Conservation (phyloP, 2,888 invertebrate species). For the Octodonta nipae region DNA sequence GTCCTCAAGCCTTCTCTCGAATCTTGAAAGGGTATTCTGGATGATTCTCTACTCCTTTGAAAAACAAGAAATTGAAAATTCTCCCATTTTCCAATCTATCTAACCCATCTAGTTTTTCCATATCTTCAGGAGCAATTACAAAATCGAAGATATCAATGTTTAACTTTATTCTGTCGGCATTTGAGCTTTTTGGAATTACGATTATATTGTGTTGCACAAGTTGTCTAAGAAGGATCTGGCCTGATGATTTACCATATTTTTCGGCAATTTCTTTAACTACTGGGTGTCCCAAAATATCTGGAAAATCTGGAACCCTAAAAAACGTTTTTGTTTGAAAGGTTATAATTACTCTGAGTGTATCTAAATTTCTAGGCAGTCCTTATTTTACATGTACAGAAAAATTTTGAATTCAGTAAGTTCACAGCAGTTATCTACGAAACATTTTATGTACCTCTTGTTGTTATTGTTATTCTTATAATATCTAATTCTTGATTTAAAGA, state of each 20-base stretch:
- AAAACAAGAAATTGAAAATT: slow-evolving; percentile 54
- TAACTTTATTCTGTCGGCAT: slow-evolving; percentile 51
- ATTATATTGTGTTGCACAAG: slow-evolving; percentile 52
- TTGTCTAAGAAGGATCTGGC: slow-evolving; percentile 59
- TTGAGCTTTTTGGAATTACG: slow-evolving; percentile 69
- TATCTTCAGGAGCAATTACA: slow-evolving; percentile 42
- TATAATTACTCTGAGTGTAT: too few relatives aligned
- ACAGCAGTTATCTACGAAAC: too few relatives aligned
- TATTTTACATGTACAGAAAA: too few relatives aligned
- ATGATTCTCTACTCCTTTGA: slow-evolving; percentile 54
- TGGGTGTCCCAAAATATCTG: slow-evolving; percentile 49
- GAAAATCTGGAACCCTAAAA: slow-evolving; percentile 42
- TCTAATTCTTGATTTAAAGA: too few relatives aligned
- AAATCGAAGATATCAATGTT: slow-evolving; percentile 59
- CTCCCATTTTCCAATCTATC: slow-evolving; percentile 50
- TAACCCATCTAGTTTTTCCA: slow-evolving; percentile 40
- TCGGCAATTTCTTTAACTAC: slow-evolving; percentile 44
- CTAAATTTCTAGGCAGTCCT: too few relatives aligned
- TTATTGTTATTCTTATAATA: too few relatives aligned
- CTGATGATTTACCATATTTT: slow-evolving; percentile 48
- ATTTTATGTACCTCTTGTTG: too few relatives aligned
- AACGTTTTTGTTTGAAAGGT: too few relatives aligned
- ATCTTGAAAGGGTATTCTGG: slow-evolving; percentile 53
- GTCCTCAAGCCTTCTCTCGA: slow-evolving; percentile 4
- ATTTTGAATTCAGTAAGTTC: too few relatives aligned